Evolutionary conservation across 2,888 invertebrate genomes (phyloP), one percentile per base, ranked within the genome.

Genomic region (Rugalucina vietnamica): DNA sequence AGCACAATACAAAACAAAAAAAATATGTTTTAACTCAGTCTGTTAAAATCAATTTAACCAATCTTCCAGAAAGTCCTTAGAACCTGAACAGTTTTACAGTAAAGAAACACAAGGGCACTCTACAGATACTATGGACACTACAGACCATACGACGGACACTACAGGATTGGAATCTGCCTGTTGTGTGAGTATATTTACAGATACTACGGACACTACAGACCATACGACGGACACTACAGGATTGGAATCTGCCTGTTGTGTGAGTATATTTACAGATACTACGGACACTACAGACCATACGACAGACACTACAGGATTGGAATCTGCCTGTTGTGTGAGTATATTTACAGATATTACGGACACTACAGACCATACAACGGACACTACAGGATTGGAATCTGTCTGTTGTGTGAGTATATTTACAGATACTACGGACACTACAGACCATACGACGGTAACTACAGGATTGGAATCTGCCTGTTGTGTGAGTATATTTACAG

Each of bases 271-370:
- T n/a, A n/a, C n/a, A n/a, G n/a, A n/a, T n/a, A n/a, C n/a, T n/a
- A n/a, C n/a, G n/a, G n/a, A n/a, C n/a, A n/a, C n/a, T n/a, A n/a
- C n/a, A n/a, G n/a, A n/a, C n/a, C n/a, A n/a, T n/a, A n/a, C n/a
- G n/a, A 76, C 60, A 24, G 77, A 65, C 43, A 36, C 73, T 12
- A 60, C 84, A 32, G 81, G 77, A n/a, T 72, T 91, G 24, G 90
- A 91, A 78, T 88, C 89, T 10, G 89, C 84, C 24, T 86, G 87
- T 49, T 73, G 79, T 57, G 90, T 90, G 81, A 80, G 90, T 84
- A n/a, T n/a, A n/a, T n/a, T n/a, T n/a, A n/a, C n/a, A n/a, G n/a
- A n/a, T n/a, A n/a, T n/a, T n/a, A n/a, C n/a, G n/a, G n/a, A 57
- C 21, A 82, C 80, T 24, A 79, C 75, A 14, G 86, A 86, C n/a